A percentile compares a stretch with the other conserved stretches of the same genome.
phyloP scores from a whole-genome alignment of 2,797 vertebrate genomes.

The Falco concolor region DNA sequence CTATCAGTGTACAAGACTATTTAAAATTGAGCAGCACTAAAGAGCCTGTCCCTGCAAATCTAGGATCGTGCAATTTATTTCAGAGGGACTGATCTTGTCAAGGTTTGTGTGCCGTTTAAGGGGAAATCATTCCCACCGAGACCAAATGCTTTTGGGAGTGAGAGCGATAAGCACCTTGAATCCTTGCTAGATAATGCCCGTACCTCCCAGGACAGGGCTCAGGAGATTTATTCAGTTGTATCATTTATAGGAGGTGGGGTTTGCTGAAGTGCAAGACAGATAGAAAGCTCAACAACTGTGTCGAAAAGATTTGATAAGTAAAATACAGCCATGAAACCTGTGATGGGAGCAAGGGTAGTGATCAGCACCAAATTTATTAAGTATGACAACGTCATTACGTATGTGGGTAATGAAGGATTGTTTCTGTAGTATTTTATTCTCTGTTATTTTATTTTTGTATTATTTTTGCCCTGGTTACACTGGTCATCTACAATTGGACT shows the following conservation, averaged over 20 bases:
- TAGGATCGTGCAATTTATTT: not conserved
- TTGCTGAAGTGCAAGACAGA: not conserved
- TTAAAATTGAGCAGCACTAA: constrained; percentile 10
- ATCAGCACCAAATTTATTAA: not conserved
- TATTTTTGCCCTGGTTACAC: not conserved
- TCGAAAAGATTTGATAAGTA: not conserved
- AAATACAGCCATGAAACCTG: not conserved
- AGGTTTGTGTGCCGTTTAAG: not conserved
- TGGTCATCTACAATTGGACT: not conserved
- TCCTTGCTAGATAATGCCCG: not conserved
- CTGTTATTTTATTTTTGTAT: not conserved
- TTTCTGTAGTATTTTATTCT: not conserved
- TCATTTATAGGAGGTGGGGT: not conserved
- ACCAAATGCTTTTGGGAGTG: not conserved
- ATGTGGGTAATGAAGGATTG: not conserved
- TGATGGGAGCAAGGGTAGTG: not conserved
- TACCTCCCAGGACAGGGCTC: not conserved
- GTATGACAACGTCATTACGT: not conserved
- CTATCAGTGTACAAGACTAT: not conserved
- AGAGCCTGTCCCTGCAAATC: not conserved
- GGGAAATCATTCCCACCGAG: not conserved
- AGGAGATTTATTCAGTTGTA: not conserved
- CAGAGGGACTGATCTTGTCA: not conserved
- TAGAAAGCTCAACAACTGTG: not conserved
- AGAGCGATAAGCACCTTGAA: not conserved